Evolutionary conservation across 2,888 invertebrate genomes (phyloP), one percentile per base, ranked within the genome.

Genomic region (Phragmatobia fuliginosa): DNA sequence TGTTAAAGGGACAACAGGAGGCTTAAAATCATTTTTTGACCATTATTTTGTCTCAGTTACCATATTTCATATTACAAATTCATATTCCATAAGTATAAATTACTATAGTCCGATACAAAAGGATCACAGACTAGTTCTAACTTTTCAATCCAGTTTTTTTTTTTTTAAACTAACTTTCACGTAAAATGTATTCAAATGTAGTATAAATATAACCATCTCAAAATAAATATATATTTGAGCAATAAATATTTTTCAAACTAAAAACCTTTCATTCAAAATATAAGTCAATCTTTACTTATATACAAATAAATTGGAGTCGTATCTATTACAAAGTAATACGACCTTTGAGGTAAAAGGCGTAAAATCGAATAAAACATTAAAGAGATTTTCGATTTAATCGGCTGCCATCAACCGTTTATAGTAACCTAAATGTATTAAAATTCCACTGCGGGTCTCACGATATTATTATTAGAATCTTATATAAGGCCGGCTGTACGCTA

Each of bases 371-470:
- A 36, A 58, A 58, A 66, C 33, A 68, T 68, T 67, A 62, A 62
- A 72, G 33, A 52, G 68, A 71, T 73, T 71, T 62, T 41, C 63
- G 31, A 73, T 73, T 73, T 68, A 68, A 68, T 70, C 67, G 66
- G 62, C 11, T 62, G 28, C 31, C 66, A 67, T 70, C 56, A 38
- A 70, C 68, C 64, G 41, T 75, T 70, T 67, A 74, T 70, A 67
- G 64, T 65, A 64, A 71, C 66, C 73, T 71, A 66, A 72, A 72
- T 61, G 65, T 71, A 73, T 75, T 75, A 72, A 75, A 68, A 75
- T 68, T 70, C 66, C 49, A 49, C 62, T 18, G 31, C n/a, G 45
- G 60, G 61, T 59, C 60, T 60, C 49, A 74, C 67, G 72, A 70
- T 63, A 74, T 74, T 69, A 72, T 65, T 69, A 65, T 72, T 56